Base-by-base conservation (phyloP, 2,888 invertebrate species). In the Mesorhabditis belari region DNA sequence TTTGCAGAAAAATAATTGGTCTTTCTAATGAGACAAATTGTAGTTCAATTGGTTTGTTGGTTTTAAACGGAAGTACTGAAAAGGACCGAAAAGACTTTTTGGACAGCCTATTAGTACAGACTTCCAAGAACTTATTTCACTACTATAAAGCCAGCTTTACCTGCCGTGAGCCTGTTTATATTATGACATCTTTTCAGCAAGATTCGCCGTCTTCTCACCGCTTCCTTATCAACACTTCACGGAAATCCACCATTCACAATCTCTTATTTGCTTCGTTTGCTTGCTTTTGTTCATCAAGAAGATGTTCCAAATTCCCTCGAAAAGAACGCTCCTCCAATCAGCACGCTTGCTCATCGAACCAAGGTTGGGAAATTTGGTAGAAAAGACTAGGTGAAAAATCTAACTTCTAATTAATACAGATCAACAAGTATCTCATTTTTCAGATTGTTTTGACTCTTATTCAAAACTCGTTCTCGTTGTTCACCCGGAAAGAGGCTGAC, bases 171-270 rank as follows among this genome's bases (percentile, higher is more conserved):
- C n/a, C 21, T 53, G n/a, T 12, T 25, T 53, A 9, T n/a, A 12
- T 53, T 35, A 53, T 19, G 19, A 4, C 2, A 2, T 19, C 25
- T 17, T 60, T 67, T 50, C 62, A 77, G 79, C 64, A 79, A 79
- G 62, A 79, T 80, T 28, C 75, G 79, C 52, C 77, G 79, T 50
- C 73, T 79, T 17, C 56, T 79, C 61, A 79, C 79, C 1, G 77
- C 79, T 24, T 76, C 75, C 35, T 62, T 79, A 49, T 75, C 79
- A 1, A 77, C 72, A 26, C 62, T 79, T 19, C 75, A 77, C 54
- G 79, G 78, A 56, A 80, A 79, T 69, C 76, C 75, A 5, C 79
- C 79, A 12, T 79, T 77, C 65, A 79, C 79, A 3, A 67, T 73
- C 1, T 61, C 74, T 5, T 78, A 72, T 67, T 63, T 79, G 29